A percentile compares a stretch with the other conserved stretches of the same genome.
Conservation (phyloP, 2,797 vertebrate species). For the Tapirus indicus region DNA sequence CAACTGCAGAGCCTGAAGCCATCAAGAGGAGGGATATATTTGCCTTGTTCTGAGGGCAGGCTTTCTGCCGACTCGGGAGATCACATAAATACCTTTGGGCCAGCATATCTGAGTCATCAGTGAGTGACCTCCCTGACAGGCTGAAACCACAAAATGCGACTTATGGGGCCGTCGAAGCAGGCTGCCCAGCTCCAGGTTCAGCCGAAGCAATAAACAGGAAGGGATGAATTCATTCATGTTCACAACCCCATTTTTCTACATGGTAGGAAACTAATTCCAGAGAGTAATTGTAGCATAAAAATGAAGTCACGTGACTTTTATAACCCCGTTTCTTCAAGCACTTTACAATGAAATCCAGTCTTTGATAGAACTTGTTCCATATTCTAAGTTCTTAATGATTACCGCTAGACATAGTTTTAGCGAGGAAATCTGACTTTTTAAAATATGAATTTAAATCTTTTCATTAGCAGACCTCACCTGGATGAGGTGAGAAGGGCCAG, state of each 20-base stretch:
- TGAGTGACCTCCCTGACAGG: conserved; percentile 86
- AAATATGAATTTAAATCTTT: conserved; percentile 18
- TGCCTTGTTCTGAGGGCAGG: conserved; percentile 83
- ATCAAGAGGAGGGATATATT: conserved; percentile 83
- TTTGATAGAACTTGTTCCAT: conserved; percentile 71
- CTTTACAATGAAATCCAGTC: conserved; percentile 77
- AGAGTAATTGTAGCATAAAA: conserved; percentile 73
- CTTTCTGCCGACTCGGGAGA: conserved; percentile 83
- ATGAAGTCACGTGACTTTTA: conserved; percentile 65
- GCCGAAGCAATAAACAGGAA: conserved; percentile 72
- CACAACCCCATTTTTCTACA: conserved; percentile 59
- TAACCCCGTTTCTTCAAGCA: conserved; percentile 72
- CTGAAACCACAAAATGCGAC: conserved; percentile 83
- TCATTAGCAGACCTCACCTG: background rate
- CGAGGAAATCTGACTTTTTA: conserved; percentile 20
- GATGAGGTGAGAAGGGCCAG: background rate
- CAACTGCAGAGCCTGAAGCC: conserved; percentile 81
- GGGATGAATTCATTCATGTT: conserved; percentile 47
- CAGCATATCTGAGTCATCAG: conserved; percentile 85
- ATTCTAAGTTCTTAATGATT: conserved; percentile 72
- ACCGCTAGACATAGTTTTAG: conserved; percentile 47
- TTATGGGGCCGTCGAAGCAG: conserved; percentile 70
- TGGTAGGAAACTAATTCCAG: conserved; percentile 78
- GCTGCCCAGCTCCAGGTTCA: conserved; percentile 73
- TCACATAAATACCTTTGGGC: conserved; percentile 88